These are phyloP conservation scores for Mesocentrotus franciscanus DNA, from an alignment of 53 echinoderm and acorn worm species.

Conservation along the genomic window DNA sequence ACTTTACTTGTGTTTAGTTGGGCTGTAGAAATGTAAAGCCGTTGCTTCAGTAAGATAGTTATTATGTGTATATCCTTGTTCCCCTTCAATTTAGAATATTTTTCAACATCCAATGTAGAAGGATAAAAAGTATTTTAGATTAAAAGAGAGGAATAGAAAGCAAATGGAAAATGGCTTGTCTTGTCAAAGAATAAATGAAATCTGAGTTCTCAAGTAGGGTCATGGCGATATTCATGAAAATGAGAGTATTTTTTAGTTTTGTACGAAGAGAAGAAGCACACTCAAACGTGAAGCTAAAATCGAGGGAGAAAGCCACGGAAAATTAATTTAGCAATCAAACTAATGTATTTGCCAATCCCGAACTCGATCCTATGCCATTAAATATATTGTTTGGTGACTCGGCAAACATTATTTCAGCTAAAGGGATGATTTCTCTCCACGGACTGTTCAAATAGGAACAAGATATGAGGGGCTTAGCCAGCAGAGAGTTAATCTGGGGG, in stretches of 20 bases:
- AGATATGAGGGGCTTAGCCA: not conserved
- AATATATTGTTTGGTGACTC: not conserved
- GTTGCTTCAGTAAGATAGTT: too few species aligned
- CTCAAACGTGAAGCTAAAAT: not conserved
- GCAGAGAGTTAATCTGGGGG: not conserved
- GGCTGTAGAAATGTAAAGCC: too few species aligned
- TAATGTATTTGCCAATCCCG: conserved; percentile 22
- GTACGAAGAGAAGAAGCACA: not conserved
- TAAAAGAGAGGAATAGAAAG: too few species aligned
- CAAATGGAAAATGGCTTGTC: too few species aligned
- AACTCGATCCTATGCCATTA: not conserved
- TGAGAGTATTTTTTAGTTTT: too few species aligned
- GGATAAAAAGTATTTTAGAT: too few species aligned
- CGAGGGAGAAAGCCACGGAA: not conserved
- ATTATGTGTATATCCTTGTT: too few species aligned
- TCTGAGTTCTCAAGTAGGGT: too few species aligned
- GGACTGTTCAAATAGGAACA: not conserved
- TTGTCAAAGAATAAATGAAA: too few species aligned
- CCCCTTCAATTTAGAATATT: too few species aligned
- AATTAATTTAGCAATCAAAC: conserved; percentile 28
- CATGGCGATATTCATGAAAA: not conserved
- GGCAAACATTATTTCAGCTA: not conserved
- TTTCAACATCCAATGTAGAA: too few species aligned
- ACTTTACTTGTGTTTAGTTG: too few species aligned
- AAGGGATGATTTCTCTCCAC: not conserved